These are phyloP conservation scores for Dryomyza anilis DNA, from an alignment of 2,888 invertebrate species.

Conservation along the genomic window DNA sequence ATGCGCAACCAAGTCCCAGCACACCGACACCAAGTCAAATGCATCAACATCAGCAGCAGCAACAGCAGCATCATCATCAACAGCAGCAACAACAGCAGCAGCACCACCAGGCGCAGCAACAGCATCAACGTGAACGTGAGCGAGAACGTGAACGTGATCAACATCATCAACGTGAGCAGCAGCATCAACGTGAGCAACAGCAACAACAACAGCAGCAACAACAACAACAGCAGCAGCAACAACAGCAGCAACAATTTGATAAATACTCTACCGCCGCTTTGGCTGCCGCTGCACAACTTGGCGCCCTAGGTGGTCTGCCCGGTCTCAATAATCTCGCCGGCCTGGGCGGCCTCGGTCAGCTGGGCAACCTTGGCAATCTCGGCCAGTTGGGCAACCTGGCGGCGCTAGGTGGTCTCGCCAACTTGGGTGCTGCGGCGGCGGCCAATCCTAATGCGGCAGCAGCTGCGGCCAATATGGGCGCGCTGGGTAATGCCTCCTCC, in stretches of 20 bases:
- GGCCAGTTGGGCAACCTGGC: constrained; percentile 56
- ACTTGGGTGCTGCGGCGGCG: constrained; percentile 58
- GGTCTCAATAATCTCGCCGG: constrained; percentile 55
- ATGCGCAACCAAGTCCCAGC: constrained; percentile 52
- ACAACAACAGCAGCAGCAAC: constrained; percentile 52
- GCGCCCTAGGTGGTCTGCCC: constrained; percentile 55
- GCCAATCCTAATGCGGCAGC: constrained; percentile 67
- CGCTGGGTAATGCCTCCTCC: constrained; percentile 56
- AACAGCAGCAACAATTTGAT: constrained; percentile 52
- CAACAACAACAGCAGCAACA: constrained; percentile 57
- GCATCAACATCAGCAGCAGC: constrained; percentile 43
- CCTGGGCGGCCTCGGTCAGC: constrained; percentile 49
- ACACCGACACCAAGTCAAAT: constrained; percentile 54
- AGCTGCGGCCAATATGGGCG: constrained; percentile 56
- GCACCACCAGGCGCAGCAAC: constrained; percentile 45
- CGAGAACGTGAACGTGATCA: constrained; percentile 46
- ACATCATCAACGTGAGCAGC: constrained; percentile 44
- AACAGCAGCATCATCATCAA: constrained; percentile 45
- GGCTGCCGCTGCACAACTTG: constrained; percentile 61
- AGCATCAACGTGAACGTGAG: constrained; percentile 42
- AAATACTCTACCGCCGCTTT: constrained; percentile 63
- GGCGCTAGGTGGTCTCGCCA: constrained; percentile 51
- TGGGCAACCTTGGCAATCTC: constrained; percentile 48
- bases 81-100: constrained; percentile 40
- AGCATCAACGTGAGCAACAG: constrained; percentile 40